Evolutionary conservation across 92 coral and sea anemone species (phyloP).

Genomic region (Porites cylindrica): DNA sequence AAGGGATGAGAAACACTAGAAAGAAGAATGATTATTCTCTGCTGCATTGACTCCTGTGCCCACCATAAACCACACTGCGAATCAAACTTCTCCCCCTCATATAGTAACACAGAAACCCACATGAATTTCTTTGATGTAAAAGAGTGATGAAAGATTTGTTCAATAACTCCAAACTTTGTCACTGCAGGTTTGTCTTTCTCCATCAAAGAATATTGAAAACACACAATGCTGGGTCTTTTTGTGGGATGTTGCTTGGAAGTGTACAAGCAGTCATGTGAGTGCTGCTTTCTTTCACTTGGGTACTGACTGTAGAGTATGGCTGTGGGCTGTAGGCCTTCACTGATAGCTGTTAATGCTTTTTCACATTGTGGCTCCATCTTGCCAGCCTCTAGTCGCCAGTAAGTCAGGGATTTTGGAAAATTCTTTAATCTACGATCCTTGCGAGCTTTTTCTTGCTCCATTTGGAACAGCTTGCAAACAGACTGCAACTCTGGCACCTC

Average conservation of each 20-base stretch:
- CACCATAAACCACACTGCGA: slow-evolving; percentile 28
- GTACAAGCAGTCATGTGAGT: slow-evolving; percentile 22
- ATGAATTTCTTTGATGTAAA: slow-evolving; percentile 29
- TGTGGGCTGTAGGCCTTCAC: neutral
- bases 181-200: no score
- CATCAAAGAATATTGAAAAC: neutral
- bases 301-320: neutral
- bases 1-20: neutral
- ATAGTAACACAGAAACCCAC: slow-evolving; percentile 23
- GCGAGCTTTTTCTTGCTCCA: slow-evolving; percentile 38
- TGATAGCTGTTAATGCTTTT: neutral
- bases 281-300: slow-evolving; percentile 20
- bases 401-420: slow-evolving; percentile 6
- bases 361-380: no score
- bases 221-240: neutral
- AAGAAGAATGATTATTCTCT: neutral
- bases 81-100: slow-evolving; percentile 9
- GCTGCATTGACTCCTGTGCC: slow-evolving; percentile 12
- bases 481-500: slow-evolving; percentile 11
- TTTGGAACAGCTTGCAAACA: neutral
- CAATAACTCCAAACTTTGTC: neutral
- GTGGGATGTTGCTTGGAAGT: slow-evolving; percentile 34
- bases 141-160: slow-evolving; percentile 20
- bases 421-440: slow-evolving; percentile 18
- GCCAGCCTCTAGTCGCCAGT: neutral